phyloP scores from a whole-genome alignment of 2,797 vertebrate genomes.

The Rousettus madagascariensis region DNA sequence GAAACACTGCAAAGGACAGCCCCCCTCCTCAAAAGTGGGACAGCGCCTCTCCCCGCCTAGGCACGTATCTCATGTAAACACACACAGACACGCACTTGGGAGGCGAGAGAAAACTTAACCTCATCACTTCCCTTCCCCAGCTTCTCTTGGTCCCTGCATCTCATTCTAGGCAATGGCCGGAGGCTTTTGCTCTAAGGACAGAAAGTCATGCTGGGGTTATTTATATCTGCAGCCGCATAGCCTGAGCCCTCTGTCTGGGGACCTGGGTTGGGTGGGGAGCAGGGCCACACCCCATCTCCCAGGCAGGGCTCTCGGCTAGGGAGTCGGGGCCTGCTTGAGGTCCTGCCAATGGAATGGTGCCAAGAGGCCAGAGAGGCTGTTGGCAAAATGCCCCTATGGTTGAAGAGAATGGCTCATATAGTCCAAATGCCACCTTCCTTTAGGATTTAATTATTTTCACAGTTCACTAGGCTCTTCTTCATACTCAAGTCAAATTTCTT shows the following conservation, averaged over 20 bases:
- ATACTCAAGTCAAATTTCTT: background rate
- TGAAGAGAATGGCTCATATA: background rate
- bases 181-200: constrained; percentile 9
- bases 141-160: background rate
- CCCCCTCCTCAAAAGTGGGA: background rate
- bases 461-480: background rate
- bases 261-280: background rate
- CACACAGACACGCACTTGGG: background rate
- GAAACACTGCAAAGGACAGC: background rate
- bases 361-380: background rate
- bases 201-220: background rate
- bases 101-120: background rate
- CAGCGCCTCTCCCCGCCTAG: background rate
- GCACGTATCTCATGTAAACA: background rate
- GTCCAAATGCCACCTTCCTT: background rate
- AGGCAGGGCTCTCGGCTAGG: background rate
- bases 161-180: background rate
- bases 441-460: background rate
- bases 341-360: background rate
- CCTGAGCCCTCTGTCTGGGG: background rate
- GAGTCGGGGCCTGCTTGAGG: background rate
- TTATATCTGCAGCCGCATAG: background rate
- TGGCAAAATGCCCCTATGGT: background rate
- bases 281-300: background rate
- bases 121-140: background rate